These are phyloP conservation scores for Seladonia tumulorum DNA, from an alignment of 2,888 invertebrate genomes.

Conservation along the genomic window DNA sequence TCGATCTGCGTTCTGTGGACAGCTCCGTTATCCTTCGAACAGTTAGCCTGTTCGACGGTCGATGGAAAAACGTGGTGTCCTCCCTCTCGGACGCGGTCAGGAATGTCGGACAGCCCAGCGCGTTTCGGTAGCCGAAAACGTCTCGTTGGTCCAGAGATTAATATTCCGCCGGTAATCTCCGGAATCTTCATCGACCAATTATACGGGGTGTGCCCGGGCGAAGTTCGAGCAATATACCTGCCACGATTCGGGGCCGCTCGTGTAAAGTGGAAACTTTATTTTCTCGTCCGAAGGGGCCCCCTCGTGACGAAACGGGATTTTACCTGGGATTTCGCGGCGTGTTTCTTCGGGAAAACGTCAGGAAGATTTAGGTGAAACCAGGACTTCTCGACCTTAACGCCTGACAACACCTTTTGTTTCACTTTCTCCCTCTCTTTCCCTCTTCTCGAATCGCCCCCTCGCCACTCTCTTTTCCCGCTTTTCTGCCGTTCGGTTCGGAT, in stretches of 20 bases:
- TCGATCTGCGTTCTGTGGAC: not conserved
- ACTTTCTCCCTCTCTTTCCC: not conserved
- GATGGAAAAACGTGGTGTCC: slow-evolving; percentile 7
- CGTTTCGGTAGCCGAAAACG: slow-evolving; percentile 60
- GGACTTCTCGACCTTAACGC: slow-evolving; percentile 74
- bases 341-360: slow-evolving; percentile 75
- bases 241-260: slow-evolving; percentile 55
- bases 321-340: slow-evolving; percentile 78
- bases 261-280: slow-evolving; percentile 80
- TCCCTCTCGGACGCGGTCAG: not conserved
- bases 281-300: slow-evolving; percentile 62
- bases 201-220: slow-evolving; percentile 63
- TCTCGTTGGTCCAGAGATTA: slow-evolving; percentile 71
- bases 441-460: not conserved
- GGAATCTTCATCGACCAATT: slow-evolving; percentile 70
- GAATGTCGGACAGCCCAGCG: slow-evolving; percentile 13
- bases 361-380: slow-evolving; percentile 76
- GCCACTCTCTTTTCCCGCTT: not conserved
- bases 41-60: not conserved
- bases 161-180: slow-evolving; percentile 76
- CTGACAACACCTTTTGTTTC: slow-evolving; percentile 45
- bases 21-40: slow-evolving; percentile 5
- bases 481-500: not conserved
- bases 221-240: slow-evolving; percentile 64
- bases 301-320: slow-evolving; percentile 37